These are phyloP conservation scores for Nyctibius bracteatus DNA, from an alignment of 2,113 vertebrate species.

Conservation along the genomic window DNA sequence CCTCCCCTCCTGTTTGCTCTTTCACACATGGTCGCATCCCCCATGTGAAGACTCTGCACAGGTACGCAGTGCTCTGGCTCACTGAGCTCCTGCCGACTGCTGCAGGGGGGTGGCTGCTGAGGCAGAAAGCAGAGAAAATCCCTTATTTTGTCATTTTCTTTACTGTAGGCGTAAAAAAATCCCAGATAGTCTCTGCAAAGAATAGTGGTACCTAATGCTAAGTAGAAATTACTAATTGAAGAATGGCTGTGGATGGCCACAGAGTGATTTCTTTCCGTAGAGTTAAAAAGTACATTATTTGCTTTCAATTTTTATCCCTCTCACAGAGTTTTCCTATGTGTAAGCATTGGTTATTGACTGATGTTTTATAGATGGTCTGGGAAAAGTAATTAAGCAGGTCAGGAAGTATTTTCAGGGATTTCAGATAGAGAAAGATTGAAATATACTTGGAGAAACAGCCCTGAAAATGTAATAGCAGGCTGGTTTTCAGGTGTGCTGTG, in stretches of 20 bases:
- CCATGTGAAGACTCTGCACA: neutral
- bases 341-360: neutral
- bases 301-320: neutral
- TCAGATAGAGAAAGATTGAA: neutral
- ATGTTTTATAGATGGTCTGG: neutral
- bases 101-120: neutral
- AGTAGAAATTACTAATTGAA: neutral
- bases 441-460: neutral
- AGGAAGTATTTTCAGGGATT: neutral
- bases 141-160: neutral
- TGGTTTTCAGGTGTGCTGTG: neutral
- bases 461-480: neutral
- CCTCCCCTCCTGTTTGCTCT: neutral
- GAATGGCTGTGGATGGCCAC: neutral
- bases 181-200: neutral
- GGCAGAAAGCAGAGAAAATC: neutral
- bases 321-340: neutral
- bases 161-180: neutral
- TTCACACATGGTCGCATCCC: neutral
- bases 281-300: neutral
- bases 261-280: neutral
- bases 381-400: neutral
- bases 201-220: neutral
- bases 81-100: neutral
- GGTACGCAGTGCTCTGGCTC: fast-evolving